These are phyloP conservation scores for Phortica variegata DNA, from an alignment of 1,140 invertebrate genomes.

Conservation along the genomic window DNA sequence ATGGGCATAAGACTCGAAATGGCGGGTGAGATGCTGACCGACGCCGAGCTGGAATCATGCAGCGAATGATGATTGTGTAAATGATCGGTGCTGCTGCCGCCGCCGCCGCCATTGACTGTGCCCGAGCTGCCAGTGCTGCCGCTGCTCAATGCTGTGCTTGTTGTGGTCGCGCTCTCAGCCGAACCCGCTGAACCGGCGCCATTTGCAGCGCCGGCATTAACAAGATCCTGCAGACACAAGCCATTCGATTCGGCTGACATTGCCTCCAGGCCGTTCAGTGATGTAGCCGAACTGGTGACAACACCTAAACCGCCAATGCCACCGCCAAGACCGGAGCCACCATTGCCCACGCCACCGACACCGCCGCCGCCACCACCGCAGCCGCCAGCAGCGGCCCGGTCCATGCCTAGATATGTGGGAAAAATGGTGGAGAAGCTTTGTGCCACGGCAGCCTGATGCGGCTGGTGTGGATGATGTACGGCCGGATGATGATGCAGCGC, in stretches of 20 bases:
- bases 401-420: constrained; percentile 54
- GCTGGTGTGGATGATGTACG: constrained; percentile 33
- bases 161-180: constrained; percentile 46
- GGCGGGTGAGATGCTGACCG: constrained; percentile 66
- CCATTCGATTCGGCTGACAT: constrained; percentile 57
- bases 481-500: constrained; percentile 38
- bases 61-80: constrained; percentile 62
- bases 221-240: constrained; percentile 73
- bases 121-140: constrained; percentile 58
- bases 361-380: constrained; percentile 44
- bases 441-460: constrained; percentile 50
- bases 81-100: constrained; percentile 49
- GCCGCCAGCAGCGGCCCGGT: constrained; percentile 47
- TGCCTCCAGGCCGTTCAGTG: constrained; percentile 62
- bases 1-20: constrained; percentile 68
- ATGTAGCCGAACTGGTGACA: constrained; percentile 58
- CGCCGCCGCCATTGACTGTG: constrained; percentile 48
- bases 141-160: constrained; percentile 49
- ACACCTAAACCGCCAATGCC: constrained; percentile 60
- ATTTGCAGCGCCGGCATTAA: constrained; percentile 58
- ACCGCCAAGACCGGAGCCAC: neutral
- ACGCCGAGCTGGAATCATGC: constrained; percentile 63
- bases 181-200: constrained; percentile 57
- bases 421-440: constrained; percentile 57
- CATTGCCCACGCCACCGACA: neutral